These are phyloP conservation scores for Nymphalis urticae DNA, from an alignment of 2,888 invertebrate genomes.

Conservation along the genomic window DNA sequence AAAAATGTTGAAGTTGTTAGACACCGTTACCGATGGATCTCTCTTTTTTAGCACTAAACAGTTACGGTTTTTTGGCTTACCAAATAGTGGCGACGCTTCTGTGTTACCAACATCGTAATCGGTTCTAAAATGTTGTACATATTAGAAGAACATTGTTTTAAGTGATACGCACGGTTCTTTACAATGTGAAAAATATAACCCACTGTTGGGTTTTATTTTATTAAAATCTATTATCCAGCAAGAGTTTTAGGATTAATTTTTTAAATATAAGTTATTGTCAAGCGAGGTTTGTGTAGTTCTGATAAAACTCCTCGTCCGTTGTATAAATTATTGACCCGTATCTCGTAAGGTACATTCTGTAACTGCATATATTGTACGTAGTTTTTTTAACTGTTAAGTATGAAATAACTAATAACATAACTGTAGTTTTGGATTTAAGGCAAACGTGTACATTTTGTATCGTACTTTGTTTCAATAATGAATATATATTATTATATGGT, in stretches of 20 bases:
- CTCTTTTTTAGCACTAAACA: conserved; percentile 67
- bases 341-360: conserved; percentile 67
- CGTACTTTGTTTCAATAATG: conserved; percentile 86
- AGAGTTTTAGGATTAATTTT: conserved; percentile 62
- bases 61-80: conserved; percentile 65
- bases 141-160: conserved; percentile 55
- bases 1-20: conserved; percentile 77
- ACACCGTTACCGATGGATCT: conserved; percentile 81
- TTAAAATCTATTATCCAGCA: conserved; percentile 64
- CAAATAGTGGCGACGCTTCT: conserved; percentile 63
- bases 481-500: conserved; percentile 87
- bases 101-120: conserved; percentile 64
- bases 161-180: conserved; percentile 49
- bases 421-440: conserved; percentile 75
- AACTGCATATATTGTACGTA: conserved; percentile 81
- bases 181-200: conserved; percentile 45
- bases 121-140: conserved; percentile 71
- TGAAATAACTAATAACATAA: conserved; percentile 75
- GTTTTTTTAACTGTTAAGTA: conserved; percentile 82
- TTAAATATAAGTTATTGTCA: conserved; percentile 49
- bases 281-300: conserved; percentile 51
- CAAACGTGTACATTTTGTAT: conserved; percentile 88
- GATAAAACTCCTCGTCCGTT: conserved; percentile 60
- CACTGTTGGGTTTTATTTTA: conserved; percentile 61
- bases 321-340: conserved; percentile 78